Evolutionary conservation across 2,113 vertebrate genomes (phyloP).

Genomic region (Pipa parva): DNA sequence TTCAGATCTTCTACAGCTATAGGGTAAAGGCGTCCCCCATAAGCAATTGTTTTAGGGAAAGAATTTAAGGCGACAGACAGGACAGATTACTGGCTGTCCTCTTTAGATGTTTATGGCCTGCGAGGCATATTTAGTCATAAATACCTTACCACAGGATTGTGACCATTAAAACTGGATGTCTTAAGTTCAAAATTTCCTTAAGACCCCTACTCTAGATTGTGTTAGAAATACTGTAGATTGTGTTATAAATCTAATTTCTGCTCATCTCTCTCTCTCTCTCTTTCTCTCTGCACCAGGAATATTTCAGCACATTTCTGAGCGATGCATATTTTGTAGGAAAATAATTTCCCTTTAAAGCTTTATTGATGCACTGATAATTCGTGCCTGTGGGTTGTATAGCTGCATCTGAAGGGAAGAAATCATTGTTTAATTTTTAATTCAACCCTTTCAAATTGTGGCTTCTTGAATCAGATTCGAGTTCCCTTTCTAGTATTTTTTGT

Average conservation of each 20-base stretch:
- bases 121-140: slow-evolving; percentile 19
- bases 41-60: background rate
- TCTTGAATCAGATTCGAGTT: background rate
- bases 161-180: background rate
- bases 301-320: background rate
- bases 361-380: too few species aligned
- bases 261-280: too few species aligned
- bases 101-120: slow-evolving; percentile 2
- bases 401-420: background rate
- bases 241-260: background rate
- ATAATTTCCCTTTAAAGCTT: too few species aligned
- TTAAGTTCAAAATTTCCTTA: background rate
- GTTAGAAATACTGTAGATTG: background rate
- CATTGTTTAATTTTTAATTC: background rate
- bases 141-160: slow-evolving; percentile 22
- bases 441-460: background rate
- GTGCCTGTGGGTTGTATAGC: background rate
- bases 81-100: background rate
- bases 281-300: too few species aligned
- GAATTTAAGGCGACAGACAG: background rate
- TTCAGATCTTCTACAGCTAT: too few species aligned
- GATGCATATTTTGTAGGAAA: background rate
- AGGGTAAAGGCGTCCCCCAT: too few species aligned
- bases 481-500: background rate
- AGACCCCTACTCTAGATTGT: background rate